Evolutionary conservation across 2,797 vertebrate species (phyloP).

Genomic region (Strix occidentalis): DNA sequence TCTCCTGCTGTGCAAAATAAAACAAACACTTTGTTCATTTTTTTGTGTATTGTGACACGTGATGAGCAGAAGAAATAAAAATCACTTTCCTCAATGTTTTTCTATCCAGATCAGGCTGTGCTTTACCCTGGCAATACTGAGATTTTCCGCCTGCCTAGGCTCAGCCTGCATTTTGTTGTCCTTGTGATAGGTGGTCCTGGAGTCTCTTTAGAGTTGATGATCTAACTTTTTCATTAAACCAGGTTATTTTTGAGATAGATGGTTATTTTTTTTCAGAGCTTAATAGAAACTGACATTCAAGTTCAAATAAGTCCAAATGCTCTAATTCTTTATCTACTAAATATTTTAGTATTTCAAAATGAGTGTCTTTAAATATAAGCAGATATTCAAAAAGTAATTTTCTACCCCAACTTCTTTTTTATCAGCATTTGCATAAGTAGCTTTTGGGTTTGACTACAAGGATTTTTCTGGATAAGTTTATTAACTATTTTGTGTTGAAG

Average conservation of each 20-base stretch:
- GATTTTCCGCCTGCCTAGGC: not conserved
- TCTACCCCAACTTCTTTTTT: not conserved
- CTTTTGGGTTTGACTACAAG: not conserved
- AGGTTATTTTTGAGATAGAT: not conserved
- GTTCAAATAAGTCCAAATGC: not conserved
- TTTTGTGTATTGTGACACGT: not conserved
- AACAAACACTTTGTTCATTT: fast-evolving
- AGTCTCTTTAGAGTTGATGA: not conserved
- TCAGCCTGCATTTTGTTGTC: not conserved
- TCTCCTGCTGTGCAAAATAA: not conserved
- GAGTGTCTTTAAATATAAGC: not conserved
- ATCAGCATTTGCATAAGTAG: not conserved
- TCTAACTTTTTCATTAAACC: not conserved
- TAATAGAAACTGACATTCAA: not conserved
- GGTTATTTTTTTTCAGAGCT: not conserved
- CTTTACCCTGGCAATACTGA: not conserved
- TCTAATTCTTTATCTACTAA: not conserved
- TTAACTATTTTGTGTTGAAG: not conserved
- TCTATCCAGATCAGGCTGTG: not conserved
- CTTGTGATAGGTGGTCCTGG: not conserved
- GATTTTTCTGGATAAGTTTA: not conserved
- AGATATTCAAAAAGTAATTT: not conserved
- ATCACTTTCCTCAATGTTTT: not conserved
- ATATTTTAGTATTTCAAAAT: not conserved
- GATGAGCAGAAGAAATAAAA: not conserved